Conservation (phyloP, 2,888 invertebrate species). For the Syritta pipiens region DNA sequence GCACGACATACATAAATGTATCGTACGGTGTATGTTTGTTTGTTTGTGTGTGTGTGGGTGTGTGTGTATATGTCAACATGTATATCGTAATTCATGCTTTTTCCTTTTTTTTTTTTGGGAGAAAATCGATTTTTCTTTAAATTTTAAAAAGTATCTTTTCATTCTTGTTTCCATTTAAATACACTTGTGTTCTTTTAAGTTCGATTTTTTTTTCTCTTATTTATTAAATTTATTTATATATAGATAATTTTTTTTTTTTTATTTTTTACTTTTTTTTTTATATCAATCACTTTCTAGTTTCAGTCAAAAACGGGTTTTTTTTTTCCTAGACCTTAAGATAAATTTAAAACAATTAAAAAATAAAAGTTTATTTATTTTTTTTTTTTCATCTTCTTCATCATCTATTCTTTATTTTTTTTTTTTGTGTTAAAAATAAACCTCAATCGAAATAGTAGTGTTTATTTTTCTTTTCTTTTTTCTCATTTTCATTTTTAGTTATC, state of each 20-base stretch:
- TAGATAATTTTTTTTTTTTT: constrained; percentile 65
- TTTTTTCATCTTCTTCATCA: constrained; percentile 16
- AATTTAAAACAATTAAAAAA: constrained; percentile 65
- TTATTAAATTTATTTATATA: constrained; percentile 65
- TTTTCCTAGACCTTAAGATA: constrained; percentile 66
- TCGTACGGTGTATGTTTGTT: constrained; percentile 25
- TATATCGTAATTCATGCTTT: constrained; percentile 21
- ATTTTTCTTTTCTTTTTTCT: constrained; percentile 32
- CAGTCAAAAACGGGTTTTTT: constrained; percentile 69
- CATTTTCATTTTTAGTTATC: constrained; percentile 11
- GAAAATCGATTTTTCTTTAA: neutral
- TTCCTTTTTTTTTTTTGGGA: neutral
- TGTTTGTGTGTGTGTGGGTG: neutral
- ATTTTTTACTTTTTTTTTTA: too few relatives aligned
- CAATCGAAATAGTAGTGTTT: constrained; percentile 63
- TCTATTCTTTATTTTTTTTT: constrained; percentile 26
- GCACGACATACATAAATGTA: constrained; percentile 28
- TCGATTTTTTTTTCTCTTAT: constrained; percentile 47
- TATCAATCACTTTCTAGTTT: constrained; percentile 69
- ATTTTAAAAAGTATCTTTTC: constrained; percentile 10
- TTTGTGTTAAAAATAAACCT: constrained; percentile 37
- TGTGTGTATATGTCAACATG: too few relatives aligned
- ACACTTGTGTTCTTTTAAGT: constrained; percentile 16
- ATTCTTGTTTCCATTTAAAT: neutral
- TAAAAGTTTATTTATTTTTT: constrained; percentile 41